A percentile compares a stretch with the other conserved stretches of the same genome.
Evolutionary conservation across 2,888 invertebrate species (phyloP).

Genomic region (Therioaphis trifolii): DNA sequence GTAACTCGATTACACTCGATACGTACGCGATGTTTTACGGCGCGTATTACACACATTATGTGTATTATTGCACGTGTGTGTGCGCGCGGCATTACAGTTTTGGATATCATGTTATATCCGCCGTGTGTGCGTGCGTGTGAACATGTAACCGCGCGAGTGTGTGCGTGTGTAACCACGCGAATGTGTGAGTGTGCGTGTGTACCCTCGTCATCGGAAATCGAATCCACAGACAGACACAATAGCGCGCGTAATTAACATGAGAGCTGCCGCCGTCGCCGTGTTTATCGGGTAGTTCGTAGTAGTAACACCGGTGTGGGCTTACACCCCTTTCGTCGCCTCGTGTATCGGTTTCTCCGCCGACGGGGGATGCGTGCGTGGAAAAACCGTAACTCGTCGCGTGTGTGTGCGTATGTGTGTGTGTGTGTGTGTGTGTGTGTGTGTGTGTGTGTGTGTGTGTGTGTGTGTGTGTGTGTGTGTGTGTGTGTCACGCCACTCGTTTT

Average conservation of each 20-base stretch:
- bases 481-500: neutral
- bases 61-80: neutral
- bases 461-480: neutral
- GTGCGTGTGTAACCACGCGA: neutral
- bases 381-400: too few relatives aligned
- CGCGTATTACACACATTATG: neutral
- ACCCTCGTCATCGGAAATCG: conserved; percentile 35
- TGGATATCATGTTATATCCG: neutral
- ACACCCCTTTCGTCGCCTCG: neutral
- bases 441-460: neutral
- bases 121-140: neutral
- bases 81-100: too few relatives aligned
- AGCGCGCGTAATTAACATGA: conserved; percentile 37
- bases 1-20: conserved; percentile 38
- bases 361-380: neutral
- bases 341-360: neutral
- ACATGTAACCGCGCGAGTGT: too few relatives aligned
- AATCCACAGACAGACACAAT: conserved; percentile 43
- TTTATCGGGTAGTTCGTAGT: too few relatives aligned
- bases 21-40: neutral
- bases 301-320: neutral
- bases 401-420: too few relatives aligned
- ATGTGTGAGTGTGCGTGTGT: neutral
- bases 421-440: neutral
- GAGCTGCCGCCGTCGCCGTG: neutral